Evolutionary conservation across 2,888 invertebrate species (phyloP), one percentile per base, ranked within the genome.

Genomic region (Epirrhoe alternata): DNA sequence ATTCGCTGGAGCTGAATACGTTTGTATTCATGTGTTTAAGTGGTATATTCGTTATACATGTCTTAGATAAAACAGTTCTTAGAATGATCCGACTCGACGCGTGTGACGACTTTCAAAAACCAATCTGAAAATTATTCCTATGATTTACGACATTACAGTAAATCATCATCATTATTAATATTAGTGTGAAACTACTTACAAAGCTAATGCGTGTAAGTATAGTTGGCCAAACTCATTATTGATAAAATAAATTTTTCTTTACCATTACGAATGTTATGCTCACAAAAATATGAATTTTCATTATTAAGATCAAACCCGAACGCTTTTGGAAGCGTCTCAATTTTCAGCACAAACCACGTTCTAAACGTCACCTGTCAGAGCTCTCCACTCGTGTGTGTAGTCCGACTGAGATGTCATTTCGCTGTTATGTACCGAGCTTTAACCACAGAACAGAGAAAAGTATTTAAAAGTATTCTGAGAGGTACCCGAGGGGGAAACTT

Each of bases 351-450:
- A 68, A 68, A 5, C 12, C 42, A 7, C 33, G 33, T 8, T 58
- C 70, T 60, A 68, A 69, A 73, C 72, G 73, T 74, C 68, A 65
- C 65, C 52, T 60, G 52, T 62, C 62, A 59, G 74, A 72, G 69
- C 61, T 56, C 61, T 56, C 64, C 74, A 60, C 72, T 71, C 53
- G 75, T 77, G 78, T 70, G 73, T 74, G 79, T 77, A 77, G 77
- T 75, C 78, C 72, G 77, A 80, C 77, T 71, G 75, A 74, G 76
- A 74, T 74, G 75, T 72, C 38, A 61, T 53, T 56, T 24, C 55
- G 58, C 62, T 56, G 16, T 74, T 81, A 76, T 79, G 77, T 80
- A 81, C 81, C 77, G 68, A 76, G 77, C 75, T 77, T 81, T 80
- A 75, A 77, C 76, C 72, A 69, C 69, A 65, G 52, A 74, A 68